phyloP scores from a whole-genome alignment of 2,888 invertebrate species.

The Tiliacea citrago region DNA sequence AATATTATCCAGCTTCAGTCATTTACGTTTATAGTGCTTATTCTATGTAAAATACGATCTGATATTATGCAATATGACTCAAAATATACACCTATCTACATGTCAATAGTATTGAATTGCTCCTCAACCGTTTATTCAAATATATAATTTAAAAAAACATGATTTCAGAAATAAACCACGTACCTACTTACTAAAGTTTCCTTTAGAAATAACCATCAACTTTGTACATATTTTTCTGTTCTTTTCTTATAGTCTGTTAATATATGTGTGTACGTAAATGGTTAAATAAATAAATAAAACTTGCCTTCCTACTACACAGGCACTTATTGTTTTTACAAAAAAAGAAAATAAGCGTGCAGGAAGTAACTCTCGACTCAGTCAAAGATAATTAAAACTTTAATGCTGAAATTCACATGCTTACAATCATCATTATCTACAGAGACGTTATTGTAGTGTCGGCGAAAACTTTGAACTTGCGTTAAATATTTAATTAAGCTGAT shows the following conservation, averaged over 20 bases:
- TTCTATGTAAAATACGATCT: background rate
- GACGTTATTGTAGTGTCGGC: conserved; percentile 23
- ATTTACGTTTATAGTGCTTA: background rate
- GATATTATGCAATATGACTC: background rate
- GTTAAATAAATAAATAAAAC: background rate
- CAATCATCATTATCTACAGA: conserved; percentile 29
- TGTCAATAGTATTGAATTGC: background rate
- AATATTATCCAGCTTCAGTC: background rate
- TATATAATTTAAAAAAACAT: background rate
- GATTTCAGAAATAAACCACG: background rate
- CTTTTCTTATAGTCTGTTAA: too few relatives aligned
- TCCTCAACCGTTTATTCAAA: background rate
- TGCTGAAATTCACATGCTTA: conserved; percentile 47
- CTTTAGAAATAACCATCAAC: too few relatives aligned
- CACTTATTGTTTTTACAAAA: background rate
- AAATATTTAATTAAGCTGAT: conserved; percentile 5
- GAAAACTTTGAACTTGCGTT: conserved; percentile 37
- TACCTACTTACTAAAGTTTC: background rate
- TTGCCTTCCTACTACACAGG: conserved; percentile 4
- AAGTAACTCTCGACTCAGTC: conserved; percentile 26
- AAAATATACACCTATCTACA: background rate
- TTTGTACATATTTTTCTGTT: too few relatives aligned
- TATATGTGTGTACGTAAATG: too few relatives aligned
- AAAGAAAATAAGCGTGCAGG: conserved; percentile 41
- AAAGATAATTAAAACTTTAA: conserved; percentile 46